These are phyloP conservation scores for Leiothrix lutea DNA, from an alignment of 2,113 vertebrate species.

Conservation along the genomic window DNA sequence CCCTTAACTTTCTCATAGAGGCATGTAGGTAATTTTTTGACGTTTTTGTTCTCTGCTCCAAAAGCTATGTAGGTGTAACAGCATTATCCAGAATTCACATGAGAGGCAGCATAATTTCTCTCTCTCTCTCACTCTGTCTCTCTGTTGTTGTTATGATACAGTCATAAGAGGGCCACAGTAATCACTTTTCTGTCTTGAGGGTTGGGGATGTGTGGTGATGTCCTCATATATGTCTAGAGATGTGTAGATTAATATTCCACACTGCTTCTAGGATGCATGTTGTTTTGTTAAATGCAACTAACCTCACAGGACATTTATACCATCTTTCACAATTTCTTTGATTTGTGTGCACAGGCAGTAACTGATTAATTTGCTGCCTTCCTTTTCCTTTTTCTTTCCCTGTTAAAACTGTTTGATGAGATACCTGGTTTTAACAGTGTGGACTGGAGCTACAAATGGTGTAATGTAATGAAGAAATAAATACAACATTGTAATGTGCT, in stretches of 20 bases:
- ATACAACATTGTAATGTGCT: background rate
- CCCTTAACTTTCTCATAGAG: background rate
- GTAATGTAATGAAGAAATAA: background rate
- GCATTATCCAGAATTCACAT: background rate
- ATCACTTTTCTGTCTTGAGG: background rate
- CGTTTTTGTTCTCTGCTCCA: background rate
- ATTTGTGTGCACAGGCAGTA: background rate
- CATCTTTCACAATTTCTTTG: background rate
- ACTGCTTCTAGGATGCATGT: background rate
- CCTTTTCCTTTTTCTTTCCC: background rate
- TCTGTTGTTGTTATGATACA: background rate
- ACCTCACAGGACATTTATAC: background rate
- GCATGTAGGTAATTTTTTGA: background rate
- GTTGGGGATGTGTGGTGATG: background rate
- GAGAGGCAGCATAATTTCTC: background rate
- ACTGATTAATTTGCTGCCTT: background rate
- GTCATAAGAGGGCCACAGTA: background rate
- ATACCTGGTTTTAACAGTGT: background rate
- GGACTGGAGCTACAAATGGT: background rate
- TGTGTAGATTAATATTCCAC: background rate
- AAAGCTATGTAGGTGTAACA: background rate
- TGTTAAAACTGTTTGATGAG: background rate
- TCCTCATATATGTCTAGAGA: background rate
- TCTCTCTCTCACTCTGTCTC: background rate
- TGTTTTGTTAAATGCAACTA: background rate